These are phyloP conservation scores for Anguilla megastoma DNA, from an alignment of 2,797 vertebrate genomes.

Conservation along the genomic window DNA sequence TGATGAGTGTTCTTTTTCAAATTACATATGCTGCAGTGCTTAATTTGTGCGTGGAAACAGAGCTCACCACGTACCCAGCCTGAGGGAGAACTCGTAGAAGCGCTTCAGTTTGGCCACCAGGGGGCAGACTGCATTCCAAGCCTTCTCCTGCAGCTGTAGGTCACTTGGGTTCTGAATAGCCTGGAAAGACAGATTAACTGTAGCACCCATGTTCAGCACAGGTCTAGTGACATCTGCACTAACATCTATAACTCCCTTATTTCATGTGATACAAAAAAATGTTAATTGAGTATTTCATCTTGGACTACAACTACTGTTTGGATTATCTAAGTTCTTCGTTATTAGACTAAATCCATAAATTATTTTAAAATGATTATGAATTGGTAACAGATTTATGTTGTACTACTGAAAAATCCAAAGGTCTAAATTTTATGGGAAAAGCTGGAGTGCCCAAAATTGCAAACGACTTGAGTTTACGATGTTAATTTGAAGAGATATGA, in stretches of 20 bases:
- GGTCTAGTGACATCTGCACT: background rate
- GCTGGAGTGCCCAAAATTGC: background rate
- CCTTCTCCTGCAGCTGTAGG: slow-evolving; percentile 85
- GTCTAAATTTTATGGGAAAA: background rate
- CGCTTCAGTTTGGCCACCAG: slow-evolving; percentile 88
- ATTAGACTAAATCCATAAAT: background rate
- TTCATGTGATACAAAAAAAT: background rate
- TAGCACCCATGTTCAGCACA: background rate
- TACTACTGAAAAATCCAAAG: background rate
- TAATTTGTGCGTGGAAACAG: slow-evolving; percentile 53
- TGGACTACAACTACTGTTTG: background rate
- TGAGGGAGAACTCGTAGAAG: slow-evolving; percentile 89
- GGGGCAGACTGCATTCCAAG: slow-evolving; percentile 89
- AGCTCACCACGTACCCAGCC: slow-evolving; percentile 74
- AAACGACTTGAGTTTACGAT: background rate
- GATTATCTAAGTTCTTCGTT: background rate
- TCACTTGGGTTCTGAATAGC: slow-evolving; percentile 88
- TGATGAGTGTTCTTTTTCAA: background rate
- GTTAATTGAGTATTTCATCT: background rate
- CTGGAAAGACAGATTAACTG: slow-evolving; percentile 56
- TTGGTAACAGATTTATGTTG: background rate
- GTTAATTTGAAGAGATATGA: background rate
- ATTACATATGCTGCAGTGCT: slow-evolving; percentile 43
- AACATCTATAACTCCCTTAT: background rate
- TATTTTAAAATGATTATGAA: background rate